Conservation (phyloP, 2,888 invertebrate species). For the Chymomyza procnemis region DNA sequence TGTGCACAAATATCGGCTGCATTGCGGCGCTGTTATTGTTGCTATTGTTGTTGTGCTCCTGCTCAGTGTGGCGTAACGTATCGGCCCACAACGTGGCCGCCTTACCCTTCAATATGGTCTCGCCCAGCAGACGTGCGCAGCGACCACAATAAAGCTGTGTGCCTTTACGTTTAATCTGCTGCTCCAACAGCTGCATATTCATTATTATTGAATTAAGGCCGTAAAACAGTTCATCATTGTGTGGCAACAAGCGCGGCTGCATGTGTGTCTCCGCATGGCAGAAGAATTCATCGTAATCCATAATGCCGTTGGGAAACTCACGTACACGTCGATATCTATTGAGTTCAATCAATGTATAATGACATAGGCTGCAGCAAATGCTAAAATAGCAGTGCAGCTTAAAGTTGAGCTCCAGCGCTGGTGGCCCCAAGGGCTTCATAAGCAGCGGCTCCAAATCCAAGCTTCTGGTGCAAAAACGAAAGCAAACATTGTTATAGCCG, state of each 20-base stretch:
- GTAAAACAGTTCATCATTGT: constrained; percentile 63
- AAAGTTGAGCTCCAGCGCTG: constrained; percentile 44
- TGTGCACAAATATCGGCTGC: constrained; percentile 33
- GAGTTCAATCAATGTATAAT: too few species aligned
- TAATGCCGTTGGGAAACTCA: constrained; percentile 73
- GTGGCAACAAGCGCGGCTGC: constrained; percentile 63
- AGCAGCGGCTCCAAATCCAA: constrained; percentile 36
- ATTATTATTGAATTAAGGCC: constrained; percentile 73
- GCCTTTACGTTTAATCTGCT: constrained; percentile 36
- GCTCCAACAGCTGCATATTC: constrained; percentile 26
- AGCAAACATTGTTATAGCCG: constrained; percentile 62
- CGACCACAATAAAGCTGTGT: constrained; percentile 65
- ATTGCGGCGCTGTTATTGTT: neutral
- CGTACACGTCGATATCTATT: constrained; percentile 62
- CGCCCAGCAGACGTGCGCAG: constrained; percentile 67
- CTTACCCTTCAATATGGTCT: constrained; percentile 46
- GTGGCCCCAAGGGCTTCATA: constrained; percentile 11
- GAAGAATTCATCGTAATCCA: constrained; percentile 75
- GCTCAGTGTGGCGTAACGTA: constrained; percentile 47
- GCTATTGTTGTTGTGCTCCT: too few species aligned
- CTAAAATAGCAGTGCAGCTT: constrained; percentile 19
- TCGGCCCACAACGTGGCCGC: constrained; percentile 75
- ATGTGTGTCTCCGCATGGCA: constrained; percentile 64
- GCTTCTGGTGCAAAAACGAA: constrained; percentile 65
- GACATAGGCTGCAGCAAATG: constrained; percentile 63